Evolutionary conservation across 1,140 invertebrate genomes (phyloP), one percentile per base, ranked within the genome.

Genomic region (Hydropsyche tenuis): DNA sequence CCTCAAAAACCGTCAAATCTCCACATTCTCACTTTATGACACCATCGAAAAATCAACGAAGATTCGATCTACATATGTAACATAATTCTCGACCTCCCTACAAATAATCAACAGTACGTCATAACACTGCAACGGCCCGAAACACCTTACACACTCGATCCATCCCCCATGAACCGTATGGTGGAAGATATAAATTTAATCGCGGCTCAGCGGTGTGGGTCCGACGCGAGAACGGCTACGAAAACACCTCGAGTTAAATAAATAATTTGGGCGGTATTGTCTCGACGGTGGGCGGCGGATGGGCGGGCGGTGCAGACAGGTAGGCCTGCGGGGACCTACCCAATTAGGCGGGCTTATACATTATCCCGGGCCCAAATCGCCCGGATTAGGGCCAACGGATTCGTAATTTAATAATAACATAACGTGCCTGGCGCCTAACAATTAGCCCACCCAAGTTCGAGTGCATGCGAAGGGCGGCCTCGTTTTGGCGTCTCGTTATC

Each of bases 321-420:
- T 76, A 73, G 70, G 30, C 64, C 72, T 46, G 37, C 42, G 27
- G 73, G 69, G 75, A 73, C 73, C 71, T 56, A 22, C 70, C 76
- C 76, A 77, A 77, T 77, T 77, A 77, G 76, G 66, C 71, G 70
- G 66, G 76, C 76, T 77, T 77, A 77, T 74, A 77, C 73, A 75
- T 75, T 77, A 77, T 77, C 76, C 76, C 62, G 62, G 76, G 76
- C 69, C 30, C 69, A 75, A 75, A 77, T 77, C 76, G 76, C 60
- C n/a, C 73, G 73, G 76, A 77, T 77, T 77, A 77, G 73, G 76
- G 65, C 69, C 73, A 60, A 64, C 73, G 71, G 76, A 77, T 75
- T 77, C 71, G 69, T 77, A 77, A 77, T 77, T 77, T 77, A 77
- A 77, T 77, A 77, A 77, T 77, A 77, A 75, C 73, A 77, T 77